Conservation (phyloP, 1,140 invertebrate genomes). For the Antheraea mylitta region DNA sequence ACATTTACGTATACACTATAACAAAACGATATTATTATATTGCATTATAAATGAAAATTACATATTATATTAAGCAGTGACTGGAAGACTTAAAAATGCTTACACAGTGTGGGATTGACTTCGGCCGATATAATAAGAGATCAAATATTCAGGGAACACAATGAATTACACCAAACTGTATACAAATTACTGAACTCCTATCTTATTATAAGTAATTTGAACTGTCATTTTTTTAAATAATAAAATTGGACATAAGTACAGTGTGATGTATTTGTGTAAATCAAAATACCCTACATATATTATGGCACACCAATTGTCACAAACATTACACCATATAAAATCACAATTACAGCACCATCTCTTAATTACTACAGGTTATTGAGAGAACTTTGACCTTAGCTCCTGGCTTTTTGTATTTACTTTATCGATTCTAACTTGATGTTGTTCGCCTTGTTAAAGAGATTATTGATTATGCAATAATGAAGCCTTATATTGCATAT, state of each 20-base stretch:
- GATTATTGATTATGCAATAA: no score
- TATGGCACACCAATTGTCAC: constrained; percentile 25
- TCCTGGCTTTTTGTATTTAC: neutral
- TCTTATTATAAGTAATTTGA: neutral
- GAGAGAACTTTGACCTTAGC: neutral
- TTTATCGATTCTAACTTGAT: neutral
- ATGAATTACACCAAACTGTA: neutral
- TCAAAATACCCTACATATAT: constrained; percentile 19
- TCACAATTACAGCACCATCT: constrained; percentile 26
- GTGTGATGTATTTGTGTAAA: constrained; percentile 24
- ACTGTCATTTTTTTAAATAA: neutral
- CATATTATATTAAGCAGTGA: neutral
- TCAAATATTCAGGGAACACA: neutral
- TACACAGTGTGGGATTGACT: neutral
- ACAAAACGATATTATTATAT: no score
- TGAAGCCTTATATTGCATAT: no score
- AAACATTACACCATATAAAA: neutral
- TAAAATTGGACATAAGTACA: constrained; percentile 17
- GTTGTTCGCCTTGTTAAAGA: neutral
- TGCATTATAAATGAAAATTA: neutral
- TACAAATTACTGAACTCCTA: neutral
- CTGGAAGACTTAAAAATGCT: neutral
- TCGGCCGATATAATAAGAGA: neutral
- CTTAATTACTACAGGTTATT: constrained; percentile 6
- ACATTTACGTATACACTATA: no score